Percentiles rank a stretch among this genome's conserved stretches.
Evolutionary conservation across 2,113 vertebrate species (phyloP).

Genomic region (Bubo bubo): DNA sequence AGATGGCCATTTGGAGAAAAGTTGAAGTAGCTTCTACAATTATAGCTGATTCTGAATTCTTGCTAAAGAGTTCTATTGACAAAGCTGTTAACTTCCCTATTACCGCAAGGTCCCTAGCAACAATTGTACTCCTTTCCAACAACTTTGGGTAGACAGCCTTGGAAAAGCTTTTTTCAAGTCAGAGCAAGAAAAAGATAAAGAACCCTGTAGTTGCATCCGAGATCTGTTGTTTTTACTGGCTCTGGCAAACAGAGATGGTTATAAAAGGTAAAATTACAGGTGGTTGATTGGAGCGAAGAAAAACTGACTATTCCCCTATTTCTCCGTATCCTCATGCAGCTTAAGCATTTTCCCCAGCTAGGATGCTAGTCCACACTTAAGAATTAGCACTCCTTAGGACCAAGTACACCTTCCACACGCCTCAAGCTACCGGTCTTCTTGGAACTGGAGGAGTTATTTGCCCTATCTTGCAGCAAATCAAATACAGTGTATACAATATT

Average conservation of each 20-base stretch:
- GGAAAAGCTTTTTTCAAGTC: neutral
- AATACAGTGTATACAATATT: neutral
- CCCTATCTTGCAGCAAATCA: neutral
- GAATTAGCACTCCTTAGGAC: neutral
- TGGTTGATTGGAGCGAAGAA: neutral
- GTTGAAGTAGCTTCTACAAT: neutral
- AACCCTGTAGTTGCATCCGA: neutral
- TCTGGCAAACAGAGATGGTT: neutral
- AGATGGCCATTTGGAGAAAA: neutral
- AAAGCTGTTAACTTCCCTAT: neutral
- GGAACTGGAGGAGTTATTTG: neutral
- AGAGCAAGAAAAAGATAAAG: neutral
- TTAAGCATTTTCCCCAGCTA: neutral
- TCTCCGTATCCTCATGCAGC: neutral
- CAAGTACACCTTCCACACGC: neutral
- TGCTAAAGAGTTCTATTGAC: neutral
- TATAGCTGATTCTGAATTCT: neutral
- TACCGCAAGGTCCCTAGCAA: neutral
- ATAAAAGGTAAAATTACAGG: neutral
- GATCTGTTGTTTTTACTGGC: neutral
- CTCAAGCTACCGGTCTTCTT: neutral
- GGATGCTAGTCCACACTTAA: neutral
- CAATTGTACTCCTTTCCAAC: neutral
- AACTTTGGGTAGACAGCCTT: neutral
- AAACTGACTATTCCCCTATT: neutral